A percentile compares a stretch with the other conserved stretches of the same genome.
These are phyloP conservation scores for Pan paniscus DNA, from an alignment of 2,113 vertebrate species.

Conservation along the genomic window DNA sequence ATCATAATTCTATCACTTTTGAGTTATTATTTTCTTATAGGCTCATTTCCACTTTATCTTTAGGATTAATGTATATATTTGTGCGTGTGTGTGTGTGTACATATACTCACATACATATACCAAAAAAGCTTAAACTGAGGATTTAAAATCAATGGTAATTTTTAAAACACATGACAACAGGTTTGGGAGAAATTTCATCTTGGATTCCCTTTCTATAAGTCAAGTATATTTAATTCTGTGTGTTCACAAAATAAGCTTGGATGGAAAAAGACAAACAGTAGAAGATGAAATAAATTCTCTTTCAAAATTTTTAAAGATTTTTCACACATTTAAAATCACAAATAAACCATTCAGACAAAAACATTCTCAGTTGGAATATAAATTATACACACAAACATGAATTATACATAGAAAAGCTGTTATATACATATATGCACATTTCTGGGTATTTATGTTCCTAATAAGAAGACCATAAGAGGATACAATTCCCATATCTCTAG, in stretches of 20 bases:
- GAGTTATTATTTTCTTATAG: not conserved
- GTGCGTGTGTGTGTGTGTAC: not conserved
- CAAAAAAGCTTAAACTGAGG: not conserved
- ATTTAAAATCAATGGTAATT: conserved; percentile 9
- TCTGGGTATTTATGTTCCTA: not conserved
- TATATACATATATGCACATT: not conserved
- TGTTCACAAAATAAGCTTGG: not conserved
- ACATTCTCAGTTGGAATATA: conserved; percentile 17
- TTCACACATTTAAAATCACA: conserved; percentile 13
- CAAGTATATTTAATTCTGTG: conserved; percentile 45
- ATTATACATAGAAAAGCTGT: conserved; percentile 34
- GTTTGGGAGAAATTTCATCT: not conserved
- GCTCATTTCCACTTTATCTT: conserved; percentile 1
- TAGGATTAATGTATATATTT: not conserved
- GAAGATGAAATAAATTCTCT: conserved; percentile 12
- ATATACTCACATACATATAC: not conserved
- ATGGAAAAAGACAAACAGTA: conserved; percentile 21
- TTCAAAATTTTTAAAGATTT: not conserved
- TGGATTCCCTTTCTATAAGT: conserved; percentile 38
- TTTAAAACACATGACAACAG: conserved; percentile 39
- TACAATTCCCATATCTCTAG: not conserved
- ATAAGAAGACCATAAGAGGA: not conserved
- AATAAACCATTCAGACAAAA: conserved; percentile 57
- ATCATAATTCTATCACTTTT: not conserved
- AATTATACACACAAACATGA: conserved; percentile 24